Evolutionary conservation across 2,113 vertebrate species (phyloP).

Genomic region (Ciconia boyciana): DNA sequence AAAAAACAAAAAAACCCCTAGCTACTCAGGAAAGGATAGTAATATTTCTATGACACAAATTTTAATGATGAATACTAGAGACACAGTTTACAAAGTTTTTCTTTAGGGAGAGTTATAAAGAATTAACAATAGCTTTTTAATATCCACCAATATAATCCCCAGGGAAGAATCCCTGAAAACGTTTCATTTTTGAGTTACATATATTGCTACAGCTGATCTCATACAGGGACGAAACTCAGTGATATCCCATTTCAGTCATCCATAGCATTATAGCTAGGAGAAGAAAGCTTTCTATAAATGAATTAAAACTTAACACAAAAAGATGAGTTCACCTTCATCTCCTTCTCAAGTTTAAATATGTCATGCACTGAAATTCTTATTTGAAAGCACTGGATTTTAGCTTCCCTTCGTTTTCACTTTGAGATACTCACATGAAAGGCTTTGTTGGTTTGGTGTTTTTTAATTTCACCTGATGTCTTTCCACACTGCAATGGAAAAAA

Average conservation of each 20-base stretch:
- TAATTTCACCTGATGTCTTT: neutral
- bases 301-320: constrained; percentile 25
- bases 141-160: neutral
- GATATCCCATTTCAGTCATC: constrained; percentile 5
- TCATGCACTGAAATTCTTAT: neutral
- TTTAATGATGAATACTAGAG: neutral
- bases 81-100: neutral
- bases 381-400: neutral
- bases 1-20: neutral
- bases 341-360: constrained; percentile 10
- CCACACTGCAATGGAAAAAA: neutral
- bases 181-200: constrained; percentile 26
- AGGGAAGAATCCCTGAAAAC: neutral
- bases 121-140: neutral
- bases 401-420: neutral
- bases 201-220: constrained; percentile 2
- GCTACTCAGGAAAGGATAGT: neutral
- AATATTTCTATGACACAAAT: neutral
- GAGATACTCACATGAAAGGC: neutral
- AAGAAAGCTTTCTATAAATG: constrained; percentile 28
- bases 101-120: neutral
- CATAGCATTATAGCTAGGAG: neutral
- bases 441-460: neutral
- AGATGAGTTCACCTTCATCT: neutral
- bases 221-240: neutral